Percentiles rank a stretch among this genome's conserved stretches.
These are phyloP conservation scores for Micrastur ruficollis DNA, from an alignment of 2,797 vertebrate genomes.

Conservation along the genomic window DNA sequence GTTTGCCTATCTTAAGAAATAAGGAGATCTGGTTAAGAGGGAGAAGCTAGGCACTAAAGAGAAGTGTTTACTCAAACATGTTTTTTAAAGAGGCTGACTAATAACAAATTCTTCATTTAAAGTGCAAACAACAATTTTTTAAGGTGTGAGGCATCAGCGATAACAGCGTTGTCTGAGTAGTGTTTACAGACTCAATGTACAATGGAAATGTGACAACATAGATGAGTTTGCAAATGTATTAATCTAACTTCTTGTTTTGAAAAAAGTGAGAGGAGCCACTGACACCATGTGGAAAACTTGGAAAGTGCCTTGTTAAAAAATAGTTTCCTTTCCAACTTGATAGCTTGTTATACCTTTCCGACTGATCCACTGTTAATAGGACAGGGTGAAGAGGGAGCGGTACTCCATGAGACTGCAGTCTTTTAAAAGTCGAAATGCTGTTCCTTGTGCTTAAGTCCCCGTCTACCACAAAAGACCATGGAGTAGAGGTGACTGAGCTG, in stretches of 20 bases:
- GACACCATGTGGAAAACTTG: slow-evolving; percentile 60
- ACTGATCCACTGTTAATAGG: neutral
- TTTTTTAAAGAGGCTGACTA: neutral
- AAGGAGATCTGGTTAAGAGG: neutral
- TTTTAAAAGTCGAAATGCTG: neutral
- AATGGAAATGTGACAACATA: neutral
- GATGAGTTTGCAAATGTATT: neutral
- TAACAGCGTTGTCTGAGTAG: neutral
- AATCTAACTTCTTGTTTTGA: neutral
- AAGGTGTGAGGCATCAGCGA: neutral
- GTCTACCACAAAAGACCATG: neutral
- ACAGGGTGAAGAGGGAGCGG: neutral
- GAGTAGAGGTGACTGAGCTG: neutral
- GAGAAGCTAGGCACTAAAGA: neutral
- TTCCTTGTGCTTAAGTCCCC: neutral
- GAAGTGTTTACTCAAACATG: neutral
- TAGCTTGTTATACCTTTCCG: neutral
- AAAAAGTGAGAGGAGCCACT: slow-evolving; percentile 47
- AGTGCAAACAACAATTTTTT: neutral
- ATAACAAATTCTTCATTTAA: neutral
- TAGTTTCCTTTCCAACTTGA: neutral
- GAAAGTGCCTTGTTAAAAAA: slow-evolving; percentile 36
- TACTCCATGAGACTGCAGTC: neutral
- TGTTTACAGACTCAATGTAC: neutral
- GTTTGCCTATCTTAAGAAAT: neutral